These are phyloP conservation scores for Amblyjoppa proteus DNA, from an alignment of 2,888 invertebrate genomes.

Conservation along the genomic window DNA sequence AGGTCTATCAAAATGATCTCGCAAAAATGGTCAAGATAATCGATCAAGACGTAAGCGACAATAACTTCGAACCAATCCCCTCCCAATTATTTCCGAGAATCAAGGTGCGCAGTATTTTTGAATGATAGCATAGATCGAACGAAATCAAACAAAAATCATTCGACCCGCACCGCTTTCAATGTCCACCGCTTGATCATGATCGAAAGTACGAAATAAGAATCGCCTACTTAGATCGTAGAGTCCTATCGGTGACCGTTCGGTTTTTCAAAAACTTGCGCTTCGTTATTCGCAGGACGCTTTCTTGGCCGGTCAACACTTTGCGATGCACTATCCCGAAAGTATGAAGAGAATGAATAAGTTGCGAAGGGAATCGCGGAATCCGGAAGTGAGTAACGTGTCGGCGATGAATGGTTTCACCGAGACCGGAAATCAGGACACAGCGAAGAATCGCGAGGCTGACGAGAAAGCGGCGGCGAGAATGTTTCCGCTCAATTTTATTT, in stretches of 20 bases:
- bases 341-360: slow-evolving; percentile 84
- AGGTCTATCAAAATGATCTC: slow-evolving; percentile 92
- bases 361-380: slow-evolving; percentile 80
- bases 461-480: slow-evolving; percentile 81
- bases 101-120: slow-evolving; percentile 33
- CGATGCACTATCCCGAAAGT: slow-evolving; percentile 87
- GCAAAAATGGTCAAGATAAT: slow-evolving; percentile 94
- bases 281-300: slow-evolving; percentile 83
- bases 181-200: slow-evolving; percentile 30
- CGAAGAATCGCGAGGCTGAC: slow-evolving; percentile 69
- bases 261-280: slow-evolving; percentile 11
- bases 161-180: slow-evolving; percentile 24
- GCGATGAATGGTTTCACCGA: slow-evolving; percentile 60
- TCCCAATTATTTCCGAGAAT: slow-evolving; percentile 52
- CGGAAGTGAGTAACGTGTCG: slow-evolving; percentile 80
- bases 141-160: slow-evolving; percentile 30
- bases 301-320: slow-evolving; percentile 91
- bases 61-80: slow-evolving; percentile 41
- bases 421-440: slow-evolving; percentile 55
- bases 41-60: slow-evolving; percentile 87
- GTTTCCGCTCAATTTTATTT: slow-evolving; percentile 81
- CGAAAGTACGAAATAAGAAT: slow-evolving; percentile 19
- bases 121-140: not conserved
- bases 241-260: not conserved
- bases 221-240: not conserved